Base-by-base conservation (phyloP, 2,797 vertebrate species). In the Takifugu rubripes region DNA sequence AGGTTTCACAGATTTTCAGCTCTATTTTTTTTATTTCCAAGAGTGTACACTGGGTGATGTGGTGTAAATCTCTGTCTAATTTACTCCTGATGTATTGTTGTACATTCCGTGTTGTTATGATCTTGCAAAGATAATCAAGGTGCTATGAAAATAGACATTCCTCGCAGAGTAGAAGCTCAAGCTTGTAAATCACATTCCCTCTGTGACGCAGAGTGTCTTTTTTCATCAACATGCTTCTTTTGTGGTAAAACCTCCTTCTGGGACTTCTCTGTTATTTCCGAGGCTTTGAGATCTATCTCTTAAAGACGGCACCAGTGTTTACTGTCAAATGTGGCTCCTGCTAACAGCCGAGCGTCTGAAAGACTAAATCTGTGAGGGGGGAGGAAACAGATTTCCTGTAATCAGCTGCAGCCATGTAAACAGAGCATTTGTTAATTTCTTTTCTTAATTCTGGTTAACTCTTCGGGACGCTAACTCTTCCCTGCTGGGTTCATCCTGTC, bases 231-330 rank as follows among this genome's bases (percentile, higher is more conserved):
- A 12, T n/a, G 12, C 11, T 21, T 21, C 21, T 5, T 36, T 47
- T 53, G 52, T 43, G 47, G 52, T 21, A 33, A 27, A 5, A 5
- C 40, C 60, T 56, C 59, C 63, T 49, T 48, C 45, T 40, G 68
- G 76, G 66, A 66, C 66, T 71, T 73, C 76, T 62, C 76, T 62
- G 61, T 36, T 66, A 78, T 42, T 67, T 51, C 76, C 43, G 73
- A 87, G 86, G 86, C 89, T 91, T 89, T 90, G 84, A 90, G 88
- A 84, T 86, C 81, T 85, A 8, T 11, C 73, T 79, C 78, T 73
- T 47, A 65, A 12, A 16, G 42, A 5, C 3, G 36, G 36, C 25
- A 6, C n/a, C 40, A 50, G 15, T 55, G 10, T 3, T 29, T 29
- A 5, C 27, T 6, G 31, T 33, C 31, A 33, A 10, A 33, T 31